These are phyloP conservation scores for Spizella passerina DNA, from an alignment of 2,797 vertebrate species.

Conservation along the genomic window DNA sequence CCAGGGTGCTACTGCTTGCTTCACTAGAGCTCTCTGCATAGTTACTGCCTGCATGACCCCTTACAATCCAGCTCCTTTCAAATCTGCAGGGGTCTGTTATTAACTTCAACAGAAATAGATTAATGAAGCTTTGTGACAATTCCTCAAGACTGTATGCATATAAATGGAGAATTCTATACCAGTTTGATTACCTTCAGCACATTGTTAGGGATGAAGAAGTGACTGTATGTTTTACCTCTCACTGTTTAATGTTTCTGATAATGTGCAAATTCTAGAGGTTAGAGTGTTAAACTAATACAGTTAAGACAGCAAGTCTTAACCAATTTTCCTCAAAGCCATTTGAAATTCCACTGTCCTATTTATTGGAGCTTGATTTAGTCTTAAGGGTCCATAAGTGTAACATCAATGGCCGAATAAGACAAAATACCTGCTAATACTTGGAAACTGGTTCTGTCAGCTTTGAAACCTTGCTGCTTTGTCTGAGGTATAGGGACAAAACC, in stretches of 20 bases:
- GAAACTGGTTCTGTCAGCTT: neutral
- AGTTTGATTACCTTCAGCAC: neutral
- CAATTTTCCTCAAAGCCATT: neutral
- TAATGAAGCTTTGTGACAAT: neutral
- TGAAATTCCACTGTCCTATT: neutral
- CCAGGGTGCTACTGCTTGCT: neutral
- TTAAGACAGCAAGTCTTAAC: neutral
- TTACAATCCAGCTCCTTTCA: neutral
- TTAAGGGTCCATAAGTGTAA: rapidly evolving
- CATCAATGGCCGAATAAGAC: neutral
- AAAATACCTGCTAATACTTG: neutral
- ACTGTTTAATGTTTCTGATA: neutral
- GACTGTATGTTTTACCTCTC: rapidly evolving
- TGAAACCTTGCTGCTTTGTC: neutral
- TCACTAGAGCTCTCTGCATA: neutral
- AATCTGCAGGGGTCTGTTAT: neutral
- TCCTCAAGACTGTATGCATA: neutral
- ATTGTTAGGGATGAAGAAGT: neutral
- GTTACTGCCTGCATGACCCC: neutral
- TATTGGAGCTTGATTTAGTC: neutral
- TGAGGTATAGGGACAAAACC: neutral
- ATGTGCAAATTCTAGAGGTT: neutral
- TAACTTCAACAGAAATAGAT: neutral
- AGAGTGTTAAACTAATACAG: neutral
- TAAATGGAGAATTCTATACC: neutral